These are phyloP conservation scores for Chrysolina haemoptera DNA, from an alignment of 2,888 invertebrate species.

Conservation along the genomic window DNA sequence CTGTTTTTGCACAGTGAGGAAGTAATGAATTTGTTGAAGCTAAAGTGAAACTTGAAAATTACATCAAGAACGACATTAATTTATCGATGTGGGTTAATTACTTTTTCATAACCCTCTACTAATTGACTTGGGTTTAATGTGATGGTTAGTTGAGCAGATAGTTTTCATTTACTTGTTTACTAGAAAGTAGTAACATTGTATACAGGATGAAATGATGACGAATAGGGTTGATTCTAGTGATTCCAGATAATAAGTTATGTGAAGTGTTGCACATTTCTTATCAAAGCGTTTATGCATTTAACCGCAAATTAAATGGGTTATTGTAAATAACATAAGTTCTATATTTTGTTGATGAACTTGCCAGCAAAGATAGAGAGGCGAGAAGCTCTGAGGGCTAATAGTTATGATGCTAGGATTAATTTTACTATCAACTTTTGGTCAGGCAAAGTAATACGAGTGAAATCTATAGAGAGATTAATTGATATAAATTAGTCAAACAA, in stretches of 20 bases:
- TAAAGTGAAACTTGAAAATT: background rate
- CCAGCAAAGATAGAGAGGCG: no score
- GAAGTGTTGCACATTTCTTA: background rate
- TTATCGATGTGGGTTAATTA: constrained; percentile 7
- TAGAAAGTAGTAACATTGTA: background rate
- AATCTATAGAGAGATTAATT: no score
- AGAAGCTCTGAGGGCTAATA: no score
- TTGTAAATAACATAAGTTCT: no score
- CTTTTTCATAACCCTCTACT: background rate
- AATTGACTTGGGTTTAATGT: background rate
- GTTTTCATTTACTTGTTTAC: background rate
- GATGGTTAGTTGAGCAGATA: background rate
- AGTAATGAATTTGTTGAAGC: constrained; percentile 12
- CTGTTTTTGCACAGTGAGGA: background rate
- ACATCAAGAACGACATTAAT: background rate
- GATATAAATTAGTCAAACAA: no score
- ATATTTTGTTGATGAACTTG: no score
- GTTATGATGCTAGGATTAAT: no score
- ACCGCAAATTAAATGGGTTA: no score
- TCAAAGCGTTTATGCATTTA: background rate
- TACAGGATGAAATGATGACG: background rate
- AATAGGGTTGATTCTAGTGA: background rate
- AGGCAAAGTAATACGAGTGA: no score
- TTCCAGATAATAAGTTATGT: background rate
- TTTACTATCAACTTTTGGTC: no score